phyloP scores from a whole-genome alignment of 2,113 vertebrate species.

The Corydoras maculifer region DNA sequence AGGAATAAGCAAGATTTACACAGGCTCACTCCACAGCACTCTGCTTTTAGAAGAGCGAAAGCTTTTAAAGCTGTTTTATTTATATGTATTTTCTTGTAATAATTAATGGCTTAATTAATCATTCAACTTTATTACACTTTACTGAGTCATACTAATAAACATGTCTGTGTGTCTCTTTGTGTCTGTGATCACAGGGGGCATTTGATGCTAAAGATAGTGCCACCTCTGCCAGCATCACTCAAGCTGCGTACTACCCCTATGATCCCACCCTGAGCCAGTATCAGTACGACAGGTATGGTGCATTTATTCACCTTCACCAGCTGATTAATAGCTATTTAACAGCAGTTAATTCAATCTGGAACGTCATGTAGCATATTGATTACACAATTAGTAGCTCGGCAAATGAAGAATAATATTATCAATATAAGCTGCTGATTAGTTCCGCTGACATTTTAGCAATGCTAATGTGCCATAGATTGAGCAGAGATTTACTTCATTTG shows the following conservation, averaged over 20 bases:
- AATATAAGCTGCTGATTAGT: neutral
- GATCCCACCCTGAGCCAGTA: slow-evolving; percentile 91
- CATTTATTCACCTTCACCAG: neutral
- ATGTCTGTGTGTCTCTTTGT: slow-evolving; percentile 6
- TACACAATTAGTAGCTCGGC: neutral
- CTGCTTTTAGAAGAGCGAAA: too few species aligned
- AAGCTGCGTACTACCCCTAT: slow-evolving; percentile 88
- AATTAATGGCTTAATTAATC: too few species aligned
- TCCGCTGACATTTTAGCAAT: neutral
- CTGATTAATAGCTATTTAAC: slow-evolving; percentile 18
- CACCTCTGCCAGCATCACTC: slow-evolving; percentile 83
- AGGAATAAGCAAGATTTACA: too few species aligned
- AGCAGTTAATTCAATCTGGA: slow-evolving; percentile 3
- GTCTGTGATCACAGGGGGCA: slow-evolving; percentile 71
- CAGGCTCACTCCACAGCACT: too few species aligned
- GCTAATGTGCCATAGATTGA: neutral
- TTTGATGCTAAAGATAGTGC: slow-evolving; percentile 88
- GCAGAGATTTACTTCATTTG: neutral
- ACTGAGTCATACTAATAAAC: too few species aligned
- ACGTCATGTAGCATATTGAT: slow-evolving; percentile 12
- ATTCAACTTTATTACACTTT: too few species aligned
- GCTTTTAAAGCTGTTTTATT: too few species aligned
- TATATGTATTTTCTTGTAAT: too few species aligned
- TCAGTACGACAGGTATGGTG: slow-evolving; percentile 88
- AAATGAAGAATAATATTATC: neutral